phyloP scores from a whole-genome alignment of 2,797 vertebrate species.

The Alexandromys oeconomus region DNA sequence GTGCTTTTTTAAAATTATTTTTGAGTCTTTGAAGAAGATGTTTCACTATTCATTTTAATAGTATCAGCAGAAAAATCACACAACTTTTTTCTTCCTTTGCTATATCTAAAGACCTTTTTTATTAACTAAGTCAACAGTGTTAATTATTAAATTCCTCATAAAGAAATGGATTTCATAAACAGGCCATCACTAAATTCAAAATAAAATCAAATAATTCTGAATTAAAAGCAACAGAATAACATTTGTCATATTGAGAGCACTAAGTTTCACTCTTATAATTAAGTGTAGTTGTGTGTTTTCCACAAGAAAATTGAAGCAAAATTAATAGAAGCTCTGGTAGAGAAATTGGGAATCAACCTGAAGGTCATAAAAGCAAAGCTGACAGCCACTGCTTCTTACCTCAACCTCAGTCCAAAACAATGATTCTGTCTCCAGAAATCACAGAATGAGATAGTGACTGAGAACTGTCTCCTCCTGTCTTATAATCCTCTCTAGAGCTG shows the following conservation, averaged over 20 bases:
- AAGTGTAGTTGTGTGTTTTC: not conserved
- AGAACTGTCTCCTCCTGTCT: no score
- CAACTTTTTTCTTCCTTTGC: not conserved
- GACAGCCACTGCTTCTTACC: no score
- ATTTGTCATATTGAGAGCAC: not conserved
- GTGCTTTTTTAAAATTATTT: not conserved
- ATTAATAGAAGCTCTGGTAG: no score
- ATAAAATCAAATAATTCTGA: slow-evolving; percentile 3
- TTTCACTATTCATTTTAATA: not conserved
- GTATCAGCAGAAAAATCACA: slow-evolving; percentile 19
- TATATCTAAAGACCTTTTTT: not conserved
- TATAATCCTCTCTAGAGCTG: no score
- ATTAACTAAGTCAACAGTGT: not conserved
- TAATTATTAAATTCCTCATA: not conserved
- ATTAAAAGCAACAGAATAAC: not conserved
- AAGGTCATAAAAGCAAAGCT: no score
- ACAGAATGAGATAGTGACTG: no score
- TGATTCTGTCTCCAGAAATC: no score
- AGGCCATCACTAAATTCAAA: not conserved
- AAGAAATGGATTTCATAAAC: not conserved
- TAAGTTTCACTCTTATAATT: slow-evolving; percentile 25
- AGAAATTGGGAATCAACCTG: no score
- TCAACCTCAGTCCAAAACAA: no score
- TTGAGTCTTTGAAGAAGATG: not conserved
- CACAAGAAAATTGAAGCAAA: not conserved